Base-by-base conservation (phyloP, 2,113 vertebrate species). In the Australoheros scitulus region DNA sequence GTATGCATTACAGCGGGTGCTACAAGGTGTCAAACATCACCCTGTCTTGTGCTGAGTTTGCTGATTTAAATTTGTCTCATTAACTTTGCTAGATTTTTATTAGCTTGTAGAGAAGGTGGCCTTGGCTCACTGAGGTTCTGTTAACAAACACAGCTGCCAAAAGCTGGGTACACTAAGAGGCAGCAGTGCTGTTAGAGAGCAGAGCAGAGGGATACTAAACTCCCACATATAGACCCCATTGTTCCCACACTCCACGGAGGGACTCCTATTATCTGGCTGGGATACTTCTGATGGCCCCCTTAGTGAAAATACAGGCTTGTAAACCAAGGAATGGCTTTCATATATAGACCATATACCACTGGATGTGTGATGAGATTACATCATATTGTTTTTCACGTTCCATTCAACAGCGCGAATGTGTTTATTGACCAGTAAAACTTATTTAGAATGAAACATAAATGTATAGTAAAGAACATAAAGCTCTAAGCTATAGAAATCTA, bases 41-140 rank as follows among this genome's bases (percentile, higher is more conserved):
- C 32, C 36, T 76, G 74, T 93, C 83, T 82, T 86, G 77, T 88
- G 91, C 91, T 88, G 91, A 92, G 92, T 88, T 92, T 22, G 91
- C 87, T 43, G 18, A 81, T 88, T 92, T 86, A 78, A 91, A 74
- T 83, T 61, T 76, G 79, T 84, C 81, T 85, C 86, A 87, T 90
- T 92, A 88, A 72, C 79, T 81, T 85, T 81, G 89, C 85, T 85
- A 90, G 86, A 75, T 90, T 94, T 95, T 93, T 90, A 93, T 93
- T 90, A 94, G 90, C 87, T 80, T 55, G 83, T 88, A 74, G 82
- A 90, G 75, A 70, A 77, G 77, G 81, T 61, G 81, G 83, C 86
- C 26, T 76, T 85, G 92, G 88, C 91, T 81, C 79, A 89, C 77
- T 61, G 79, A 85, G 84, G 77, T 80, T 82, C 85, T 87, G 88